Conservation (phyloP, 2,113 vertebrate genomes). For the Zosterops japonicus region DNA sequence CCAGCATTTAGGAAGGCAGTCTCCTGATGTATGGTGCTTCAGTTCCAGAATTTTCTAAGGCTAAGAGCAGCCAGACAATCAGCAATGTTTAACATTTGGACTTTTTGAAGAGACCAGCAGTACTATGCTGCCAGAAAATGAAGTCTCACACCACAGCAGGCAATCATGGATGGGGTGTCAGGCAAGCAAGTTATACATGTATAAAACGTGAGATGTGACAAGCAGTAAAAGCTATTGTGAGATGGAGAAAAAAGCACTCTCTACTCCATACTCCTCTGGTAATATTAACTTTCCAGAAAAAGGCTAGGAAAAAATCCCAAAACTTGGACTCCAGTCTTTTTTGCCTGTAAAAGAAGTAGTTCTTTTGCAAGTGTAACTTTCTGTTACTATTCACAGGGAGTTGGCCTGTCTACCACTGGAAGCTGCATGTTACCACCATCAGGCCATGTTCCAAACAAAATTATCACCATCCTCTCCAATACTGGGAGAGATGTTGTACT, state of each 20-base stretch:
- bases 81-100: not conserved
- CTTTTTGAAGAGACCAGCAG: not conserved
- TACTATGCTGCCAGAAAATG: not conserved
- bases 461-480: not conserved
- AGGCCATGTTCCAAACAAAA: not conserved
- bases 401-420: not conserved
- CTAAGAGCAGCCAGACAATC: not conserved
- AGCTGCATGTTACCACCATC: not conserved
- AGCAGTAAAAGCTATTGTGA: not conserved
- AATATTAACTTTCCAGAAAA: not conserved
- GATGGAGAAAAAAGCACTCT: not conserved
- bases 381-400: not conserved
- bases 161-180: not conserved
- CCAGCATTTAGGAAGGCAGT: not conserved
- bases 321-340: not conserved
- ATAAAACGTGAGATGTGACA: not conserved
- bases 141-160: not conserved
- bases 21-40: not conserved
- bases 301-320: not conserved
- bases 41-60: not conserved
- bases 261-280: not conserved
- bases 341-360: not conserved
- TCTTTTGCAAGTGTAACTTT: not conserved
- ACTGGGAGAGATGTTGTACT: not conserved
- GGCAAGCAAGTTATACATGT: not conserved